Percentiles rank a stretch among this genome's conserved stretches.
These are phyloP conservation scores for Nasonia longicornis DNA, from an alignment of 1,140 invertebrate genomes.

Conservation along the genomic window DNA sequence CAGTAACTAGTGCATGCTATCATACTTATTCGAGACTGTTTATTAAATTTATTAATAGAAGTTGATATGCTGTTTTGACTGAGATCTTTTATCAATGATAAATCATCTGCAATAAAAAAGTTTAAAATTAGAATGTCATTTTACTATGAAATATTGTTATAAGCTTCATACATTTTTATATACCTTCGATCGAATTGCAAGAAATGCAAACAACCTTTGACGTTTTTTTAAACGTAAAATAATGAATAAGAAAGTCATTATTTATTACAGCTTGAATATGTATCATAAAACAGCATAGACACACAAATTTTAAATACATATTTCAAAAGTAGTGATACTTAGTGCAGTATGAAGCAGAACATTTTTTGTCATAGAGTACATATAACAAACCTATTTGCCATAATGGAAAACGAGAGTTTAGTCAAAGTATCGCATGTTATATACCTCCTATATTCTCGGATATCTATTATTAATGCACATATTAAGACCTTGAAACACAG, in stretches of 20 bases:
- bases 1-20: too few species aligned
- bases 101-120: not conserved
- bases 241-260: not conserved
- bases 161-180: not conserved
- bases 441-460: too few species aligned
- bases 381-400: too few species aligned
- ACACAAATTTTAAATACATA: not conserved
- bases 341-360: too few species aligned
- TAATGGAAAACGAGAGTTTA: too few species aligned
- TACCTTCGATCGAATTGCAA: not conserved
- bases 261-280: not conserved
- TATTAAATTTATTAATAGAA: too few species aligned
- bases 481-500: too few species aligned
- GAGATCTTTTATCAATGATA: too few species aligned
- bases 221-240: not conserved
- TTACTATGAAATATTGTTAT: not conserved
- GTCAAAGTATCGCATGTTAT: too few species aligned
- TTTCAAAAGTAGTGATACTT: not conserved
- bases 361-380: not conserved
- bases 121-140: not conserved
- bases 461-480: too few species aligned
- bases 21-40: too few species aligned
- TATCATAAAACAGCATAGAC: conserved; percentile 38
- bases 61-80: too few species aligned
- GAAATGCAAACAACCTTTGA: not conserved